phyloP scores from a whole-genome alignment of 2,113 vertebrate species.

The Pitta sordida region DNA sequence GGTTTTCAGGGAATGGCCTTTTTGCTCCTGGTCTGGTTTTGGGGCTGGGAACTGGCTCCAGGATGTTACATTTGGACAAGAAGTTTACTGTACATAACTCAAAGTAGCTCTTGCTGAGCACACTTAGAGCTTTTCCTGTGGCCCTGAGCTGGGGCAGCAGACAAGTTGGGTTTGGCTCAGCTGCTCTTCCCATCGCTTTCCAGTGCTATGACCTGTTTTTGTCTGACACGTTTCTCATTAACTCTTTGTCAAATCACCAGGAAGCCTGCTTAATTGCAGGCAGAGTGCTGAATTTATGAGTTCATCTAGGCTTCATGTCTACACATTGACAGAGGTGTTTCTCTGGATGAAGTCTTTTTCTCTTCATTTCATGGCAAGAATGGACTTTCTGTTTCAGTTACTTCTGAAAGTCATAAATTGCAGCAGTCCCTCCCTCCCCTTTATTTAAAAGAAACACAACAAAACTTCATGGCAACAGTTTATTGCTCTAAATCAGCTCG shows the following conservation, averaged over 20 bases:
- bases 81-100: background rate
- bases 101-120: background rate
- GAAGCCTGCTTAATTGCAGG: slow-evolving; percentile 38
- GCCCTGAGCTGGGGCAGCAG: background rate
- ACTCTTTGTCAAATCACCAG: slow-evolving; percentile 44
- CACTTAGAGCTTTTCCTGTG: background rate
- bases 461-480: slow-evolving; percentile 22
- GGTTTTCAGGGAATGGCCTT: background rate
- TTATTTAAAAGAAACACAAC: slow-evolving; percentile 45
- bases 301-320: slow-evolving; percentile 39
- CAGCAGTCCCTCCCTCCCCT: background rate
- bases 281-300: slow-evolving; percentile 61
- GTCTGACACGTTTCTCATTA: slow-evolving; percentile 45
- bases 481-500: slow-evolving; percentile 35
- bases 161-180: background rate
- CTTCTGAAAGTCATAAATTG: slow-evolving; percentile 43
- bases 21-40: background rate
- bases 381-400: slow-evolving; percentile 63
- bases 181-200: background rate
- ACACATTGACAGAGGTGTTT: slow-evolving; percentile 57
- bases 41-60: background rate
- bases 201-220: background rate
- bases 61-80: background rate
- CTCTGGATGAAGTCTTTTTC: slow-evolving; percentile 42
- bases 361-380: slow-evolving; percentile 50